Conservation (phyloP, 2,888 invertebrate genomes). For the Caenorhabditis panamensis region DNA sequence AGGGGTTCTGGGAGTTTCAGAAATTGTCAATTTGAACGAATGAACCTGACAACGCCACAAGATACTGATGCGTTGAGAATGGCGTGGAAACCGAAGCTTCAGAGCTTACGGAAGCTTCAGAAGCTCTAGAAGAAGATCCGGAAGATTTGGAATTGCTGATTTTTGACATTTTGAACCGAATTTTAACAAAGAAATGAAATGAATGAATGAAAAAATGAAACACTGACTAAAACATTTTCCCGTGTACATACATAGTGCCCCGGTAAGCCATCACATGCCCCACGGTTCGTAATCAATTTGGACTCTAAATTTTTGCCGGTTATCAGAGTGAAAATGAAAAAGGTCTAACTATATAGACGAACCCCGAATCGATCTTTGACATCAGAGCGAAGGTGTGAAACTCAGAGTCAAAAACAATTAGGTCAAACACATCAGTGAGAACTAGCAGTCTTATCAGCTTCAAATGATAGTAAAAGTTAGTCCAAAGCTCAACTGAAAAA, state of each 20-base stretch:
- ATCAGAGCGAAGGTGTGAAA: too few species aligned
- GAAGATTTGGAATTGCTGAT: too few species aligned
- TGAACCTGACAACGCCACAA: slow-evolving; percentile 36
- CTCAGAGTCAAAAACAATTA: too few species aligned
- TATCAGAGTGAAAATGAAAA: neutral
- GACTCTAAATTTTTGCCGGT: neutral
- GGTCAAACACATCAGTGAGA: too few species aligned
- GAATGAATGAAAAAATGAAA: neutral
- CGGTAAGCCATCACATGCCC: neutral
- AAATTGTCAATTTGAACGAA: neutral
- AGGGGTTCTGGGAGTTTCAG: neutral
- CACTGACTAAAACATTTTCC: neutral
- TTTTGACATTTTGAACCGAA: neutral
- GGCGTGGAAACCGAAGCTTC: slow-evolving; percentile 11
- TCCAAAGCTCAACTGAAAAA: too few species aligned
- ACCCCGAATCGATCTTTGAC: too few species aligned
- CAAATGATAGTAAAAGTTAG: too few species aligned
- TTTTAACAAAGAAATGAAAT: neutral
- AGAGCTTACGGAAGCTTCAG: too few species aligned
- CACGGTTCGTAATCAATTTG: neutral
- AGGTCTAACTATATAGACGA: slow-evolving; percentile 13
- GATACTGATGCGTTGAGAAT: slow-evolving; percentile 7
- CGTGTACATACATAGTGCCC: neutral
- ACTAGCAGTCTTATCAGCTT: too few species aligned
- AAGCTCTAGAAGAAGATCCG: too few species aligned